Percentiles rank a stretch among this genome's conserved stretches.
phyloP scores from a whole-genome alignment of 2,797 vertebrate species.

The Cuniculus paca region DNA sequence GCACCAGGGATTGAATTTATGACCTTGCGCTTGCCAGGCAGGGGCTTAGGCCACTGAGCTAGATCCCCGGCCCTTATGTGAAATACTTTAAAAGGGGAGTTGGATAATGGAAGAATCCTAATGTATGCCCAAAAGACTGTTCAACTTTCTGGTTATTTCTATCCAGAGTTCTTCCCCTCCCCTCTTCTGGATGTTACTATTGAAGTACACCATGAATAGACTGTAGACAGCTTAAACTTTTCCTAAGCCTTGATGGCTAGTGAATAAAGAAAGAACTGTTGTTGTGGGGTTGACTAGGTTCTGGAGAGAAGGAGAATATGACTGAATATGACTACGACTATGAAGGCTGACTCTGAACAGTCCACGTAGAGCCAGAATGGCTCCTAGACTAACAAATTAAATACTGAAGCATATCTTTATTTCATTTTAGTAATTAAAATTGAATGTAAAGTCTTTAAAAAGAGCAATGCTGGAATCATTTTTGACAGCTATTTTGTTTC shows the following conservation, averaged over 20 bases:
- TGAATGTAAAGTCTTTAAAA: conserved; percentile 27
- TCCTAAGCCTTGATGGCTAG: not conserved
- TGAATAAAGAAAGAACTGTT: conserved; percentile 4
- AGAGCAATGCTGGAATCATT: not conserved
- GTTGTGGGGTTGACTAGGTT: not conserved
- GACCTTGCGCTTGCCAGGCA: no score
- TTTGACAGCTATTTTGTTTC: conserved; percentile 33
- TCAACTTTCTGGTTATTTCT: conserved; percentile 3
- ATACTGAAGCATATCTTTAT: not conserved
- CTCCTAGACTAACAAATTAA: not conserved
- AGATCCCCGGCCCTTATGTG: no score
- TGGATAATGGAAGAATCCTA: not conserved
- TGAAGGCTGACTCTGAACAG: not conserved
- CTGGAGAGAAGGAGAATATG: not conserved
- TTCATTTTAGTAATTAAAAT: conserved; percentile 61
- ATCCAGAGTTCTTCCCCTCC: not conserved
- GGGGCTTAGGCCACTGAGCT: no score
- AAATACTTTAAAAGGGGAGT: not conserved
- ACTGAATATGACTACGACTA: not conserved
- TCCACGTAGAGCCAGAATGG: not conserved
- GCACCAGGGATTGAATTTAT: no score
- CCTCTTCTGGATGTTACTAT: not conserved
- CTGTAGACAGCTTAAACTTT: not conserved
- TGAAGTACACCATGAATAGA: not conserved
- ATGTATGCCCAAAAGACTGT: not conserved